A percentile compares a stretch with the other conserved stretches of the same genome.
Evolutionary conservation across 92 coral and sea anemone genomes (phyloP).

Genomic region (Hydrozoanthus gracilis): DNA sequence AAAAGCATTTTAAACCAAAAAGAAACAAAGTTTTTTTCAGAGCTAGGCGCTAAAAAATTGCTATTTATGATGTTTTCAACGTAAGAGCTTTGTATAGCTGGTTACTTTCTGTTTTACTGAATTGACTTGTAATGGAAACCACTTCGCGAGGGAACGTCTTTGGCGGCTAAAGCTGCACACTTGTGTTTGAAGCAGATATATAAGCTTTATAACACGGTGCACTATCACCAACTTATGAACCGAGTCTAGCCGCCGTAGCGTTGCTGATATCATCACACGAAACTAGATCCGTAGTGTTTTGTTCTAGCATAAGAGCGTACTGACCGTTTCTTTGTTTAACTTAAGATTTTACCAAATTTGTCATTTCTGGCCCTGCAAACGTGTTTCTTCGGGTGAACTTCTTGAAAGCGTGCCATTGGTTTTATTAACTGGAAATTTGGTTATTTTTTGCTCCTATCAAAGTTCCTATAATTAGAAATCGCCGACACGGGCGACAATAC

Average conservation of each 20-base stretch:
- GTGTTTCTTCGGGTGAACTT: not conserved
- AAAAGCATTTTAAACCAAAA: not conserved
- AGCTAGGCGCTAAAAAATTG: not conserved
- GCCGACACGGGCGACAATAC: no score
- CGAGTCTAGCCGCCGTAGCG: constrained; percentile 5
- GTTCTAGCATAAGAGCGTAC: constrained; percentile 1
- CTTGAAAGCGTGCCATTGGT: not conserved
- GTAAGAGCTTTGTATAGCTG: no score
- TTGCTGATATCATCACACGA: constrained; percentile 25
- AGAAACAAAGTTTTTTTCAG: not conserved
- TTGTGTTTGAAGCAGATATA: constrained; percentile 26
- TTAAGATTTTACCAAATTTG: not conserved
- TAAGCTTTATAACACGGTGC: not conserved
- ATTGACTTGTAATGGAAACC: no score
- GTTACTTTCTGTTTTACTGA: no score
- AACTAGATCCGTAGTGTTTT: constrained; percentile 13
- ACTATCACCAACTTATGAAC: not conserved
- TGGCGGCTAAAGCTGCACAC: not conserved
- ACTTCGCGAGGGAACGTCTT: not conserved
- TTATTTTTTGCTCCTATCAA: no score
- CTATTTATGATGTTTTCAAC: not conserved
- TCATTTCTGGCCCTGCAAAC: not conserved
- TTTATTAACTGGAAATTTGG: no score
- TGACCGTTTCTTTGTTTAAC: constrained; percentile 28
- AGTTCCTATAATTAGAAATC: no score